Evolutionary conservation across 1,140 invertebrate genomes (phyloP).

Genomic region (Micrasema longulum): DNA sequence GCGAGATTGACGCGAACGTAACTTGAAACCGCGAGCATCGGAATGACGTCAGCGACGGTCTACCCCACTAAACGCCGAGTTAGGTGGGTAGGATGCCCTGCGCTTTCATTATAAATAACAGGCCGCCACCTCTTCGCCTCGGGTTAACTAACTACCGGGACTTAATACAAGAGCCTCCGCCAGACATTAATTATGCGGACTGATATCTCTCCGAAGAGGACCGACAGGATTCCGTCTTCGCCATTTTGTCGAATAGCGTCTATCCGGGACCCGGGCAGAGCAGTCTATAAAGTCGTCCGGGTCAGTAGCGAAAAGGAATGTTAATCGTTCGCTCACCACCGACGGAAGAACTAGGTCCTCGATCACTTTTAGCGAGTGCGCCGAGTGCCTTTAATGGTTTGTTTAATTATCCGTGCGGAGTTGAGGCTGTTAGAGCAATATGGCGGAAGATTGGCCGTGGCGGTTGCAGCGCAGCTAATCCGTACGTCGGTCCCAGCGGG

Average conservation of each 20-base stretch:
- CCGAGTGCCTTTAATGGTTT: background rate
- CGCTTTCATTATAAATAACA: conserved; percentile 49
- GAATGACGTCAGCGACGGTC: conserved; percentile 19
- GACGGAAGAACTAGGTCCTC: background rate
- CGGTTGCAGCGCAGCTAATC: conserved; percentile 13
- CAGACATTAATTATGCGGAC: conserved; percentile 52
- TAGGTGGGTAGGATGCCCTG: conserved; percentile 33
- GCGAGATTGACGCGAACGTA: conserved; percentile 11
- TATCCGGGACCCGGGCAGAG: background rate
- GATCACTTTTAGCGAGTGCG: conserved; percentile 8
- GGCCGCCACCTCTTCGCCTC: conserved; percentile 34
- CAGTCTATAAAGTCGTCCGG: background rate
- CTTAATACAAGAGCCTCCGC: conserved; percentile 8
- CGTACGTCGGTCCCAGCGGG: conserved; percentile 7
- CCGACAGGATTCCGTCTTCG: conserved; percentile 5
- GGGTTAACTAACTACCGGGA: conserved; percentile 22
- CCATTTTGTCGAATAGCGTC: conserved; percentile 5
- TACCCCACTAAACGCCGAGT: conserved; percentile 43
- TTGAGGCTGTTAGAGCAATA: background rate
- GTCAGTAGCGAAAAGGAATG: background rate
- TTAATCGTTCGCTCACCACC: background rate
- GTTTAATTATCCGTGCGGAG: background rate
- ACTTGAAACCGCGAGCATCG: conserved; percentile 33
- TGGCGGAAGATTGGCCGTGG: background rate
- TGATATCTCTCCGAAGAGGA: conserved; percentile 46